phyloP scores from a whole-genome alignment of 2,797 vertebrate species.

The Chiloscyllium punctatum region DNA sequence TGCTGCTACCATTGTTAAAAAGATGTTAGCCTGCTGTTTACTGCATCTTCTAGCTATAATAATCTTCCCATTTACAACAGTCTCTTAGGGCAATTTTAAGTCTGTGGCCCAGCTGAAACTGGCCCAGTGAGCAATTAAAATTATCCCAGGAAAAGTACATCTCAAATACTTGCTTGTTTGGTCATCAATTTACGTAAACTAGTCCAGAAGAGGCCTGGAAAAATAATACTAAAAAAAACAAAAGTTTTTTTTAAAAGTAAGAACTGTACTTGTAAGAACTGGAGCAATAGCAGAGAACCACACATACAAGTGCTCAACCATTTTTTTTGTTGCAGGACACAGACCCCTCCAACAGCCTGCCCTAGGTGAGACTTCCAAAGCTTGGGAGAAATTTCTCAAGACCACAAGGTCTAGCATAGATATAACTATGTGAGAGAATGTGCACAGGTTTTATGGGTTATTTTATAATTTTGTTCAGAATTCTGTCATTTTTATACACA shows the following conservation, averaged over 20 bases:
- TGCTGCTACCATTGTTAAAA: background rate
- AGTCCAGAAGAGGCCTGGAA: background rate
- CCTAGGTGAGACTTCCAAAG: background rate
- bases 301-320: background rate
- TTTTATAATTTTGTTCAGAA: background rate
- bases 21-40: background rate
- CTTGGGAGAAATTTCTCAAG: background rate
- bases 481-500: background rate
- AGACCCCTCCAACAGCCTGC: background rate
- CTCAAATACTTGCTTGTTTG: background rate
- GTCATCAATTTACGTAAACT: background rate
- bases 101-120: background rate
- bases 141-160: background rate
- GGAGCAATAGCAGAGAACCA: background rate
- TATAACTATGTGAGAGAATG: background rate
- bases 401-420: background rate
- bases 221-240: background rate
- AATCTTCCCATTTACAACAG: background rate
- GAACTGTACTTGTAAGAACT: background rate
- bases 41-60: background rate
- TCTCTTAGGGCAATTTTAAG: background rate
- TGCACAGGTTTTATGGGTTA: background rate
- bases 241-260: background rate
- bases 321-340: background rate
- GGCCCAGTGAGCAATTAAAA: background rate